Conservation (phyloP, 92 coral and sea anemone species). For the Paragorgia papillata region DNA sequence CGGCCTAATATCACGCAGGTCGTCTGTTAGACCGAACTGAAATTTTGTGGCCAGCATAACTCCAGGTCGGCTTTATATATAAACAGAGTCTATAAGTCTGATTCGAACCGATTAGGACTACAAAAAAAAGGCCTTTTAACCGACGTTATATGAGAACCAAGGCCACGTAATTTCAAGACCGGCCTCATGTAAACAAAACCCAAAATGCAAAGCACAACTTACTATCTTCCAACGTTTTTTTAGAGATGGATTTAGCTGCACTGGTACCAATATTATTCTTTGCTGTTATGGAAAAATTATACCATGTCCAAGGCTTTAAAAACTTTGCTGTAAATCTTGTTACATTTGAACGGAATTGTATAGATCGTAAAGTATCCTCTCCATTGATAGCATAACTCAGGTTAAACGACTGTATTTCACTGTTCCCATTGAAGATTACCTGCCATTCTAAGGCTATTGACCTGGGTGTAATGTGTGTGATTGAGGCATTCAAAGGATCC, state of each 20-base stretch:
- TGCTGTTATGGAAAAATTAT: conserved; percentile 55
- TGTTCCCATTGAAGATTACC: conserved; percentile 60
- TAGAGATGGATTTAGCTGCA: conserved; percentile 5
- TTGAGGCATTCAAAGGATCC: conserved; percentile 40
- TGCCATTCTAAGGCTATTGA: conserved; percentile 53
- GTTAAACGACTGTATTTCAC: conserved; percentile 35
- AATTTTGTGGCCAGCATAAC: no score
- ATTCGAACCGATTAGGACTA: neutral
- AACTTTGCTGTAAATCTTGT: conserved; percentile 31
- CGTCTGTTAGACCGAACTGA: no score
- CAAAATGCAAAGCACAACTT: no score
- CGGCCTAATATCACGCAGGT: no score
- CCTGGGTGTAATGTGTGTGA: conserved; percentile 18
- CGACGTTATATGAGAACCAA: no score
- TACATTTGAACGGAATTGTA: no score
- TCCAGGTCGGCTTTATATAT: no score
- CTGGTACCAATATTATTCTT: conserved; percentile 65
- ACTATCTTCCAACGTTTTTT: conserved; percentile 55
- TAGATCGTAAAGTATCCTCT: no score
- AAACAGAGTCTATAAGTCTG: no score
- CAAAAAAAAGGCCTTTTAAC: neutral
- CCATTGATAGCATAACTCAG: no score
- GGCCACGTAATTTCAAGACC: no score
- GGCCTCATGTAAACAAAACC: no score
- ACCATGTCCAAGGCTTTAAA: conserved; percentile 56